A percentile compares a stretch with the other conserved stretches of the same genome.
Conservation (phyloP, 1,140 invertebrate genomes). For the Lethocerus indicus region DNA sequence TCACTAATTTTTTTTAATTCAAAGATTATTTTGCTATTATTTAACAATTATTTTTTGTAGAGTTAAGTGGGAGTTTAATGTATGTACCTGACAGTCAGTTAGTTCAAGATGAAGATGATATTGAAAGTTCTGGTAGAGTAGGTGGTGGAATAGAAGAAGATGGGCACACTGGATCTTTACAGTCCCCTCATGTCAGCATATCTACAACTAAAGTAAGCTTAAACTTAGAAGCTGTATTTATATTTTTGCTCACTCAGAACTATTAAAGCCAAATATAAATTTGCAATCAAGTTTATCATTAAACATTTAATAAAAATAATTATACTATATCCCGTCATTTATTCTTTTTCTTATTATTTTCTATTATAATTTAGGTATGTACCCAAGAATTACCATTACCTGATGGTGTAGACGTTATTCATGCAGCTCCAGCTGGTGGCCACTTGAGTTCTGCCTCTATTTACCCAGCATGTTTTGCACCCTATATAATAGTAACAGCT, state of each 20-base stretch:
- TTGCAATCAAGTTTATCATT: too few species aligned
- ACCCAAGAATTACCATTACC: constrained; percentile 72
- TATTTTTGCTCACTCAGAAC: too few species aligned
- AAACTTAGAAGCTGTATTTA: too few species aligned
- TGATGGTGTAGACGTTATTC: constrained; percentile 75
- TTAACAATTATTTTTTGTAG: constrained; percentile 19
- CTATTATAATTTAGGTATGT: constrained; percentile 36
- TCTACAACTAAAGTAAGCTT: constrained; percentile 39
- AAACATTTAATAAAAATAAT: too few species aligned
- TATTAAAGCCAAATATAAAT: too few species aligned
- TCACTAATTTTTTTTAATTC: neutral
- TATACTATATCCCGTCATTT: too few species aligned
- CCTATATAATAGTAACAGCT: constrained; percentile 87
- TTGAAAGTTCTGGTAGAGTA: constrained; percentile 21
- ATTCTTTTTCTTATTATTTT: too few species aligned
- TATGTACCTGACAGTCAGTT: constrained; percentile 77
- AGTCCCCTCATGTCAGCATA: constrained; percentile 39
- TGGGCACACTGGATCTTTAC: constrained; percentile 14
- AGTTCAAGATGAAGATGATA: constrained; percentile 64
- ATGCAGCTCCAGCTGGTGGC: constrained; percentile 83
- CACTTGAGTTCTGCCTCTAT: constrained; percentile 96
- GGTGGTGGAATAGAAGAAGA: constrained; percentile 15
- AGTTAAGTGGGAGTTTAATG: constrained; percentile 55
- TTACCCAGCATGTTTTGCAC: constrained; percentile 93
- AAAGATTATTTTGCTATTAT: neutral